Conservation (phyloP, 2,888 invertebrate species). For the Drosophila parthenogenetica region DNA sequence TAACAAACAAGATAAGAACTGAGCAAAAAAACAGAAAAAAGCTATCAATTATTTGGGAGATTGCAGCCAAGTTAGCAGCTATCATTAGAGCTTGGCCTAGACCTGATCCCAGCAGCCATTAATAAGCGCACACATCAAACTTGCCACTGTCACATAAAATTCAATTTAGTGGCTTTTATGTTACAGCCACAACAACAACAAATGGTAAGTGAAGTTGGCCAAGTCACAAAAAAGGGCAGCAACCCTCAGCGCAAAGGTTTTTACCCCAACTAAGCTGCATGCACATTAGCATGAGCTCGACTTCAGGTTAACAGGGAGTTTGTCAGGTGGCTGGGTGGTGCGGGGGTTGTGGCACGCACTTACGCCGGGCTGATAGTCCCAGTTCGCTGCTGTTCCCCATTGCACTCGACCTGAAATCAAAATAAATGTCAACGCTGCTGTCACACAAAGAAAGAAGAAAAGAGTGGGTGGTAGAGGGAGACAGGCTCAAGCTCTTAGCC, state of each 20-base stretch:
- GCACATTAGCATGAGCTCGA: slow-evolving; percentile 72
- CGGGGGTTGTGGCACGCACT: slow-evolving; percentile 44
- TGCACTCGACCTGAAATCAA: slow-evolving; percentile 79
- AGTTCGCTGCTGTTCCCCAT: slow-evolving; percentile 4
- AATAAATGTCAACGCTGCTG: slow-evolving; percentile 77
- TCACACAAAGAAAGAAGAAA: slow-evolving; percentile 62
- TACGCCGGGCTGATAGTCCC: slow-evolving; percentile 30
- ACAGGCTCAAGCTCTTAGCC: slow-evolving; percentile 2
- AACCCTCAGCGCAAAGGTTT: slow-evolving; percentile 55
- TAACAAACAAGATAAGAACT: not conserved
- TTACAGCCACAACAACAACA: slow-evolving; percentile 37
- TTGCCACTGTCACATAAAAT: slow-evolving; percentile 74
- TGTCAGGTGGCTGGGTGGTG: slow-evolving; percentile 1
- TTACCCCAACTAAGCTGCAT: slow-evolving; percentile 64
- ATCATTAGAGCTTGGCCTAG: slow-evolving; percentile 52
- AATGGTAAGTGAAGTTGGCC: slow-evolving; percentile 28
- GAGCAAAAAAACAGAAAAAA: slow-evolving; percentile 2
- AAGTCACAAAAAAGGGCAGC: slow-evolving; percentile 55
- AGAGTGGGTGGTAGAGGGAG: not conserved
- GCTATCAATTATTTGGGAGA: slow-evolving; percentile 52
- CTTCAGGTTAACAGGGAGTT: slow-evolving; percentile 44
- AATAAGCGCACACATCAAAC: slow-evolving; percentile 76
- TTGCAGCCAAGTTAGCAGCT: slow-evolving; percentile 35
- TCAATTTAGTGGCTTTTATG: slow-evolving; percentile 75
- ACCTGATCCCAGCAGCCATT: slow-evolving; percentile 59